Base-by-base conservation (phyloP, 2,113 vertebrate genomes). In the Cettia cetti region DNA sequence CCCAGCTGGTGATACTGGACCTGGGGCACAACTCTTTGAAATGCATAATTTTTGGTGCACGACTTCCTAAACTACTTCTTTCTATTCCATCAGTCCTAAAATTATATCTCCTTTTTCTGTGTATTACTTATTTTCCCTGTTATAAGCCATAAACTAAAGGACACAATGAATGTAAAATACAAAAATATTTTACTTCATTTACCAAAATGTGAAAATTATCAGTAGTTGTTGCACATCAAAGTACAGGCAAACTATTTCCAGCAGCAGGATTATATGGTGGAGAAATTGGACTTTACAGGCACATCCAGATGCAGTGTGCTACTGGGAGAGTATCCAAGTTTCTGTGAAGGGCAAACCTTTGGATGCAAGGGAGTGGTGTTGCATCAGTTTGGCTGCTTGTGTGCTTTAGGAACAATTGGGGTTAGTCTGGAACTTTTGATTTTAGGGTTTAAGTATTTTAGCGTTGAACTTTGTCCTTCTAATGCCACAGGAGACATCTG, bases 11-110 rank as follows among this genome's bases (percentile, higher is more conserved):
- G 1, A 4, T 72, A 50, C 27, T 65, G 68, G 50, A 8, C 50
- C 42, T 65, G 27, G 19, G 24, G 39, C 37, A 53, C 53, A 66
- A 0, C 28, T 59, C 28, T 9, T 33, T 52, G 15, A 45, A 66
- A 21, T 21, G 33, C 39, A 52, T 23, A 7, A 5, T 52, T 82
- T 82, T n/a, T 45, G 60, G 37, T 52, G 23, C 23, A 39, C 37
- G 45, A 1, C 31, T 75, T 79, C 4, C 16, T 1, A 44, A 81
- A 50, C 8, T 35, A 3, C n/a, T 50, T 28, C 7, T 42, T 56
- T 40, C 40, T 44, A 12, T 6, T n/a, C 12, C 0, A 0, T 71
- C 16, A 37, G 7, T 71, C 49, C 28, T 91, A 17, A 66, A 75
- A 78, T 52, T 16, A 11, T 4, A 11, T 30, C 37, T 40, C 23